These are phyloP conservation scores for Cremastinae sp. DNA, from an alignment of 2,888 invertebrate species.

Conservation along the genomic window DNA sequence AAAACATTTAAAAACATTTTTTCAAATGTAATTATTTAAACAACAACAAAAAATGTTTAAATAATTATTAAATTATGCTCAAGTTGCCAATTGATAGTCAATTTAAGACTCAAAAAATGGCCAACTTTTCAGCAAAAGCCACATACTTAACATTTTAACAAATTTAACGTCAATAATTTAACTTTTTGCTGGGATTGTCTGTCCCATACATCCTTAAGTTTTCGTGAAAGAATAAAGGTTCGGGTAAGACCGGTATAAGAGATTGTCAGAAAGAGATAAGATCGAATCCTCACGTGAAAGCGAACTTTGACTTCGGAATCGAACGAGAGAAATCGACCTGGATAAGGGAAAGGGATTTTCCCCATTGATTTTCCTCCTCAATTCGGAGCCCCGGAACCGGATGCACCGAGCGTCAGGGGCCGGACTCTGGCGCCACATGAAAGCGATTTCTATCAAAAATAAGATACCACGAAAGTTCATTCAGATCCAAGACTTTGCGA, in stretches of 20 bases:
- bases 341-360: background rate
- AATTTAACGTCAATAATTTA: no score
- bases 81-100: no score
- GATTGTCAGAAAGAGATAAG: slow-evolving; percentile 2
- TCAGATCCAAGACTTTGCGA: slow-evolving; percentile 7
- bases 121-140: no score
- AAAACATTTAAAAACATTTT: no score
- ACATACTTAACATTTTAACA: no score
- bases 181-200: slow-evolving; percentile 1
- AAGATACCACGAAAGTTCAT: slow-evolving; percentile 6
- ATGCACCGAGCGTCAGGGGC: slow-evolving; percentile 23
- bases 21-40: no score
- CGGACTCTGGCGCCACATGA: slow-evolving; percentile 34
- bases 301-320: slow-evolving; percentile 42
- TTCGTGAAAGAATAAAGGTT: slow-evolving; percentile 12
- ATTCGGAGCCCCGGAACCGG: slow-evolving; percentile 25
- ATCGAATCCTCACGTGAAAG: slow-evolving; percentile 34
- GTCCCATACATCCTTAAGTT: slow-evolving; percentile 9
- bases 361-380: background rate
- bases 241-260: slow-evolving; percentile 17
- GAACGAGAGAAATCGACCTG: slow-evolving; percentile 24
- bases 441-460: slow-evolving; percentile 45
- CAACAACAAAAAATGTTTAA: no score
- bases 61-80: no score
- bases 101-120: no score